Evolutionary conservation across 2,888 invertebrate species (phyloP).

Genomic region (Noctua janthe): DNA sequence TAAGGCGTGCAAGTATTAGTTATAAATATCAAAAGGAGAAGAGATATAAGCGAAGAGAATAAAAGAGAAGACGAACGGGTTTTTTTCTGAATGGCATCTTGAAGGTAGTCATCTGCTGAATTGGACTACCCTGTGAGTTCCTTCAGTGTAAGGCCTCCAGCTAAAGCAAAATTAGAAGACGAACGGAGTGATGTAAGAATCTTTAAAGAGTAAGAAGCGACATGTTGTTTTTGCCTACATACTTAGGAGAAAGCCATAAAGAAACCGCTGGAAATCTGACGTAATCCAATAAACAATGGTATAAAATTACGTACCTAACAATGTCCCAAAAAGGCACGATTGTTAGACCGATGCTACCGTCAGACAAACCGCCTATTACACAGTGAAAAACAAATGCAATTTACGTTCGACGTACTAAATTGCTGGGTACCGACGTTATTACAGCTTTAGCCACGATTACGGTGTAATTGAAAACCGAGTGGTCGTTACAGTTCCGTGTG

Average conservation of each 20-base stretch:
- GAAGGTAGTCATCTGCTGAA: no score
- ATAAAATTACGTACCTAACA: slow-evolving; percentile 5
- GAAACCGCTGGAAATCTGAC: not conserved
- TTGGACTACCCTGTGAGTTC: no score
- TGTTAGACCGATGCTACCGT: slow-evolving; percentile 50
- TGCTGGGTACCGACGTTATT: slow-evolving; percentile 82
- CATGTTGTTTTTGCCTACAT: no score
- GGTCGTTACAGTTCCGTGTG: slow-evolving; percentile 80
- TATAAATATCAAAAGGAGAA: not conserved
- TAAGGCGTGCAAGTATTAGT: not conserved
- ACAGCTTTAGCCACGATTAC: slow-evolving; percentile 86
- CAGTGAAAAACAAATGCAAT: slow-evolving; percentile 85
- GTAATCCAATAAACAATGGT: slow-evolving; percentile 1
- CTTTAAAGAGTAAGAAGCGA: not conserved
- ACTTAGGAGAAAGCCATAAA: not conserved
- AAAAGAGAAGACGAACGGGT: not conserved
- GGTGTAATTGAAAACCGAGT: slow-evolving; percentile 88
- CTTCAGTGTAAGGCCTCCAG: no score
- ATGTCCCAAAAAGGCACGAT: slow-evolving; percentile 39
- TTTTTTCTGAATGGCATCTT: no score
- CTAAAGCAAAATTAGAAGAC: no score
- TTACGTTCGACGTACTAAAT: slow-evolving; percentile 83
- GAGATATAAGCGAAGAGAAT: not conserved
- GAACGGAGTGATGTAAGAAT: not conserved
- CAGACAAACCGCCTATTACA: slow-evolving; percentile 66